These are phyloP conservation scores for Mycetomoellerius zeteki DNA, from an alignment of 1,140 invertebrate species.

Conservation along the genomic window DNA sequence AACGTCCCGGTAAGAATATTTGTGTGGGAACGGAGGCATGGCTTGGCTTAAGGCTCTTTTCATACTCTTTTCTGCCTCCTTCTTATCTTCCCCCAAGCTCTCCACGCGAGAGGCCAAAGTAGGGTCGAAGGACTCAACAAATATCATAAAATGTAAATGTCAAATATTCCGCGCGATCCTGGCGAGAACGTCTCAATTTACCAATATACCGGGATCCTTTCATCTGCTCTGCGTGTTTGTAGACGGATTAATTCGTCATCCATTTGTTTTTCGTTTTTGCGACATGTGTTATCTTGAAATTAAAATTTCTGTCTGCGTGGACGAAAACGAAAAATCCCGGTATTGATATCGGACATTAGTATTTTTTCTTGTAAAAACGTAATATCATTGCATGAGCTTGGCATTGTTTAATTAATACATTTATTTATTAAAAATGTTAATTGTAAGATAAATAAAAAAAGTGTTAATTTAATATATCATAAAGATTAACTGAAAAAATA, in stretches of 20 bases:
- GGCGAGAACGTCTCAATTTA: conserved; percentile 72
- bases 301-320: conserved; percentile 59
- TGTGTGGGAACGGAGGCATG: conserved; percentile 78
- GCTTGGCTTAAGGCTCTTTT: conserved; percentile 70
- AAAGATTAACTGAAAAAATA: no score
- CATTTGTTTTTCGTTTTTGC: conserved; percentile 45
- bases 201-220: conserved; percentile 70
- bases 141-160: conserved; percentile 79
- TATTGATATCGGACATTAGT: background rate
- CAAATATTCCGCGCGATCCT: conserved; percentile 65
- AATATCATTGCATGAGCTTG: background rate
- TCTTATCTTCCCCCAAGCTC: background rate
- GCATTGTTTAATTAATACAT: background rate
- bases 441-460: no score
- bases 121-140: conserved; percentile 71
- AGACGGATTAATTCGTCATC: conserved; percentile 58
- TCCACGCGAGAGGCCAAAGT: conserved; percentile 35
- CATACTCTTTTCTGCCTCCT: conserved; percentile 25
- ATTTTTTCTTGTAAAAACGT: background rate
- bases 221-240: conserved; percentile 56
- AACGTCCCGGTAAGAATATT: conserved; percentile 73
- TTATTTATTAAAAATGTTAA: background rate
- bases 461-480: no score
- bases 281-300: conserved; percentile 49
- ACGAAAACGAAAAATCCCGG: background rate